Evolutionary conservation across 2,888 invertebrate genomes (phyloP), one percentile per base, ranked within the genome.

Genomic region (Rhodophaea formosa): DNA sequence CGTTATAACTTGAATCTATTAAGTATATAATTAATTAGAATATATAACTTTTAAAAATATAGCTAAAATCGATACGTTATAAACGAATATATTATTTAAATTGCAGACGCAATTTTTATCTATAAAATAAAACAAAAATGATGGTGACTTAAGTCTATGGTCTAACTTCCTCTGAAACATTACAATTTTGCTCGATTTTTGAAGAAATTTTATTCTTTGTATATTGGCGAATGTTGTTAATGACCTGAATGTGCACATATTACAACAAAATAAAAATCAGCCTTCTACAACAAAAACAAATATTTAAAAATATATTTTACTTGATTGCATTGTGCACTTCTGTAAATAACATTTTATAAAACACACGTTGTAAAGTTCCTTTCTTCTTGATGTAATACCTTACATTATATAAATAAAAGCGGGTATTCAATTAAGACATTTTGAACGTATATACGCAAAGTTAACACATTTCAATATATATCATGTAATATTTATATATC

Each of bases 1-100:
- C 52, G 44, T 52, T 55, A 30, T 46, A 16, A 16, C 44, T 53
- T 42, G 52, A 56, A 56, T 53, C 45, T 57, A 52, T 56, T 45
- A 46, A 54, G 35, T 52, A 53, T 53, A 56, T 15, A 51, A 35
- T 12, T 44, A 3, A 15, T n/a, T 44, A 14, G 8, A 8, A 15
- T 10, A 44, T 12, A 44, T 44, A 44, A 44, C 15, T 35, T 10
- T 35, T 35, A 12, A 10, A n/a, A 39, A 39, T n/a, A 5, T 12
- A 39, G 39, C 12, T n/a, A 0, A 39, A 16, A 5, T 44, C 44
- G 5, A 23, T 23, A 5, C 23, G 5, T 23, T 2, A 23, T 5
- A 15, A 3, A 7, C 16, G 16, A 16, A 14, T 16, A 44, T 44
- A 44, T 14, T 15, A 12, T 51, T 46, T 23, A 23, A 46, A 23